Evolutionary conservation across 53 echinoderm and acorn worm species (phyloP), one percentile per base, ranked within the genome.

Genomic region (Paracentrotus lividus): DNA sequence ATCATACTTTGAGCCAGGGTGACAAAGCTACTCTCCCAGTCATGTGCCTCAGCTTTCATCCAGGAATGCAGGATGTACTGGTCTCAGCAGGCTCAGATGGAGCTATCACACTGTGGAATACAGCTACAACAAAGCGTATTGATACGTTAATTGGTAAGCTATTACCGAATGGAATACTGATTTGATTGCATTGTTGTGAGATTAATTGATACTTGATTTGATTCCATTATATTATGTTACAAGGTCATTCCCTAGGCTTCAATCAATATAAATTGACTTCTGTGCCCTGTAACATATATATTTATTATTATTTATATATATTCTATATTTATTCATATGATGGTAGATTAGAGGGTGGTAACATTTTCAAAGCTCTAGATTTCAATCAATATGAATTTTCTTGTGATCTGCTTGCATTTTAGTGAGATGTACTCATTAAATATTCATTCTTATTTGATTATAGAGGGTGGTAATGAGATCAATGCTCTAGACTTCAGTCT

Each of bases 401-500:
- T 57, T 57, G 3, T 57, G 57, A 57, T 57, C 21, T 57, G 57
- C 18, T 21, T 57, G 57, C 16, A 57, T 15, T 57, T 57, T 52
- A 3, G 9, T 31, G 33, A 66, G 31, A 66, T 29, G 16, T 13
- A 72, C 16, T 38, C 7, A 64, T 26, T 15, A 53, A 26, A 5
- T 27, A 45, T 44, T 85, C 6, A 5, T 27, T 55, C 20, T 88
- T 8, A 29, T 92, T 92, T 92, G 76, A 68, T 90, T 91, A 29
- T 91, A 97, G 99, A 99, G 90, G 94, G 85, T 6, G 93, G 95
- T 33, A 99, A 99, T 89, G 99, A 99, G 84, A 99, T 99, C 96
- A 99, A 99, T 33, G 95, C 96, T 31, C 68, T 99, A n/a, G 99
- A 99, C 85, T 99, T 99, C 90, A 97, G 96, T 85, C 94, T 97